Evolutionary conservation across 30 jellyfish, hydroid and myxozoan species (phyloP), one percentile per base, ranked within the genome.

Genomic region (Catostylus mosaicus): DNA sequence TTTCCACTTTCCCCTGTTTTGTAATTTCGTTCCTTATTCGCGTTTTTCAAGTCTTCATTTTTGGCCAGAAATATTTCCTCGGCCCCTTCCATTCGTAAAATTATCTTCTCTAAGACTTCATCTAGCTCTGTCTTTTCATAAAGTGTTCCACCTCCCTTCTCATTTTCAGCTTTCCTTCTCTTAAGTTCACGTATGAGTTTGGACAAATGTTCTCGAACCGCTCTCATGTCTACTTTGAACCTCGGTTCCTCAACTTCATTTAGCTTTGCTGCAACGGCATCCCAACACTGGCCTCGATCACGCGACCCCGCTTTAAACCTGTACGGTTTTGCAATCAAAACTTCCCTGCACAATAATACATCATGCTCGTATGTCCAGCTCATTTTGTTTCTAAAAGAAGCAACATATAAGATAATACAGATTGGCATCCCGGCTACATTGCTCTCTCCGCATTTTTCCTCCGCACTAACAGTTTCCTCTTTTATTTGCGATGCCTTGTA

Each of bases 251-350:
- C 32, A 8, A 56, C 9, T 6, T 8, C n/a, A 26, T 56, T 56
- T 6, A 56, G 69, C 27, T 56, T 56, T 20, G 29, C 11, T 6
- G 69, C 69, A 6, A 56, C n/a, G 11, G 26, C 27, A 20, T 56
- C 32, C 69, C 69, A 56, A 20, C 32, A 20, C 9, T 56, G 11
- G 69, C 69, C 69, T 56, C 69, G 29, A 6, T 56, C 69, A 20
- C 69, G 69, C 9, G 69, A 6, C n/a, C 32, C 32, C n/a, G 7
- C 27, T 26, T 56, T 56, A 56, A 6, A 56, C n/a, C 32, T 20
- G 27, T 16, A n/a, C 5, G 27, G 69, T 16, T n/a, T 26, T 16
- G 69, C 69, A 6, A n/a, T 10, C 69, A 56, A 4, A 56, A 56
- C 32, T 56, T 56, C 69, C n/a, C 27, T 56, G 5, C 11, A 11